These are phyloP conservation scores for Erebia epiphron DNA, from an alignment of 2,888 invertebrate species.

Conservation along the genomic window DNA sequence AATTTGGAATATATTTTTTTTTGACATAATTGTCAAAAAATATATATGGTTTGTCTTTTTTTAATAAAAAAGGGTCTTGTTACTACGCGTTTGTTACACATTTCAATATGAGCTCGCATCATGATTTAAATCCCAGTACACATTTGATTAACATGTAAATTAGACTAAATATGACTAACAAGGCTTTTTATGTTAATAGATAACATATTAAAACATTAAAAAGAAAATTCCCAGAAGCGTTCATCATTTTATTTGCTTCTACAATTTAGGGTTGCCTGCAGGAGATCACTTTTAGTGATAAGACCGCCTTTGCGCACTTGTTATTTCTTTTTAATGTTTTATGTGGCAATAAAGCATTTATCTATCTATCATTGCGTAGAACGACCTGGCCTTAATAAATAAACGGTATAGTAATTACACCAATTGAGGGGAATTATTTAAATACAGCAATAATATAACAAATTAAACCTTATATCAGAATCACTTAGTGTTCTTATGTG, in stretches of 20 bases:
- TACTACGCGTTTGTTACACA: neutral
- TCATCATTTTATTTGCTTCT: too few species aligned
- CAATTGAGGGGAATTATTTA: neutral
- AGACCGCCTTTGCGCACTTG: too few species aligned
- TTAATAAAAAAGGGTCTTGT: neutral
- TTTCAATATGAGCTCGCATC: neutral
- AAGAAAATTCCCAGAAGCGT: neutral
- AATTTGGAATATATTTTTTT: too few species aligned
- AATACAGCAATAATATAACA: neutral
- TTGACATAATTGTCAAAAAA: too few species aligned
- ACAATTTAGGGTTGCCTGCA: too few species aligned
- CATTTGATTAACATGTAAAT: neutral
- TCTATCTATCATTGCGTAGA: neutral
- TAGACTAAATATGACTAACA: neutral
- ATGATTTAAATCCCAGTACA: neutral
- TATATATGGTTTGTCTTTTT: too few species aligned
- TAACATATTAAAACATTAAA: neutral
- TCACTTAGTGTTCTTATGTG: neutral
- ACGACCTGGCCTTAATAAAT: conserved; percentile 1
- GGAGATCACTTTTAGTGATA: too few species aligned
- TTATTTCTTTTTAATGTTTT: too few species aligned
- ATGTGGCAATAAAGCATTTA: too few species aligned
- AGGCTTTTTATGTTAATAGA: too few species aligned
- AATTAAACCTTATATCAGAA: neutral
- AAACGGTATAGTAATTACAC: neutral